Percentiles rank a stretch among this genome's conserved stretches.
phyloP scores from a whole-genome alignment of 2,797 vertebrate species.

The Pygocentrus nattereri region DNA sequence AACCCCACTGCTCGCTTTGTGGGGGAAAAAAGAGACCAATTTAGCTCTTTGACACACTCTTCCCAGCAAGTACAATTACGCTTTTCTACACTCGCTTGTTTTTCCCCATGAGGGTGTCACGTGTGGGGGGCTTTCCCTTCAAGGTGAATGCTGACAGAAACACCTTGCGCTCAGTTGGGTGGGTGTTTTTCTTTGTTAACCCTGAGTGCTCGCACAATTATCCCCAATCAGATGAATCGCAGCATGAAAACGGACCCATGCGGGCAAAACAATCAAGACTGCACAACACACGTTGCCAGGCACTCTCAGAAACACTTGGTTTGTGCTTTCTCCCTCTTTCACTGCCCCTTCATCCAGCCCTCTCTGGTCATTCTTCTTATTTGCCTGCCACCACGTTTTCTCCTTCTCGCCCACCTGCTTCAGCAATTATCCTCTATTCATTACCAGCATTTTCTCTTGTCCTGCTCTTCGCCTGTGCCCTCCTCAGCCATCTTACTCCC shows the following conservation, averaged over 20 bases:
- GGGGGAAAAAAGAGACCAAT: background rate
- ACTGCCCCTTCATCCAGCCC: conserved; percentile 16
- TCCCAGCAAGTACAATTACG: background rate
- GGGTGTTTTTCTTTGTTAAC: conserved; percentile 42
- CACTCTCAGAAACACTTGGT: conserved; percentile 16
- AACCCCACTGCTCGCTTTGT: background rate
- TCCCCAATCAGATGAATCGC: conserved; percentile 43
- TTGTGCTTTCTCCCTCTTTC: conserved; percentile 10
- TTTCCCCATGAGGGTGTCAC: background rate
- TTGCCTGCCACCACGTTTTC: conserved; percentile 2
- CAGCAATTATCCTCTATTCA: conserved; percentile 39
- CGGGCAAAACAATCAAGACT: conserved; percentile 37
- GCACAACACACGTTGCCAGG: background rate
- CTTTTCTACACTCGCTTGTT: background rate
- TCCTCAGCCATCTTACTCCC: conserved; percentile 18
- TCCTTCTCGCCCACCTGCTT: conserved; percentile 17
- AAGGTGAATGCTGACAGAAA: background rate
- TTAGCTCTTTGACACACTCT: background rate
- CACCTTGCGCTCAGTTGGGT: conserved; percentile 11
- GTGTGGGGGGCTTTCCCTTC: background rate
- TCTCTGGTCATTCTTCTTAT: background rate
- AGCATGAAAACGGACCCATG: conserved; percentile 11
- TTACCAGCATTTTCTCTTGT: conserved; percentile 3
- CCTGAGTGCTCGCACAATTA: conserved; percentile 42
- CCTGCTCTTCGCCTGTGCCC: background rate